phyloP scores from a whole-genome alignment of 2,888 invertebrate genomes.

The Yponomeuta sedellus region DNA sequence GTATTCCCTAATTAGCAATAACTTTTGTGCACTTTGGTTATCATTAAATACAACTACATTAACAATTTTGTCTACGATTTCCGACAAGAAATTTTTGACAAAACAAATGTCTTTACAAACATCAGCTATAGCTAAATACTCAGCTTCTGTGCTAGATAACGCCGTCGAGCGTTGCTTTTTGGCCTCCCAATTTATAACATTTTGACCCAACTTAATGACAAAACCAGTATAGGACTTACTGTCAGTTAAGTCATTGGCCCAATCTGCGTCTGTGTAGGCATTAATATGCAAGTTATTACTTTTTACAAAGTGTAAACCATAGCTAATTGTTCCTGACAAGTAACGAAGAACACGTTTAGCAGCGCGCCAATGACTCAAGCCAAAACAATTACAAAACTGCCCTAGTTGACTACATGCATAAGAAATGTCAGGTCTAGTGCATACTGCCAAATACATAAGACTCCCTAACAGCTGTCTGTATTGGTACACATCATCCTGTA shows the following conservation, averaged over 20 bases:
- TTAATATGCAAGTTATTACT: slow-evolving; percentile 9
- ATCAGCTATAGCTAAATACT: slow-evolving; percentile 24
- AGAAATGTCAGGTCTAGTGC: slow-evolving; percentile 24
- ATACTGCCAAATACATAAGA: slow-evolving; percentile 22
- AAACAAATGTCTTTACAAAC: slow-evolving; percentile 22
- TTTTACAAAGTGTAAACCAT: slow-evolving; percentile 19
- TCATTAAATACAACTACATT: slow-evolving; percentile 19
- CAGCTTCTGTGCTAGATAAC: slow-evolving; percentile 25
- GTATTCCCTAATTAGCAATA: slow-evolving; percentile 20
- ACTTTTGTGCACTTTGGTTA: slow-evolving; percentile 21
- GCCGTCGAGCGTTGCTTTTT: slow-evolving; percentile 24
- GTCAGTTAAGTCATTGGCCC: slow-evolving; percentile 22
- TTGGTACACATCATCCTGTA: slow-evolving; percentile 15
- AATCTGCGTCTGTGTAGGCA: slow-evolving; percentile 23
- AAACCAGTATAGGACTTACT: slow-evolving; percentile 26
- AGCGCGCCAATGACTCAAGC: slow-evolving; percentile 18
- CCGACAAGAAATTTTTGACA: slow-evolving; percentile 16
- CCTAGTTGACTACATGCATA: slow-evolving; percentile 21
- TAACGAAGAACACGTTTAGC: slow-evolving; percentile 25
- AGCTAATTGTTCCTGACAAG: slow-evolving; percentile 20
- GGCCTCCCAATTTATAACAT: slow-evolving; percentile 22
- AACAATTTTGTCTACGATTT: slow-evolving; percentile 12
- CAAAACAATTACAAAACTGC: slow-evolving; percentile 23
- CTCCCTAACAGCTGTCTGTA: slow-evolving; percentile 16
- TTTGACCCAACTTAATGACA: slow-evolving; percentile 19